Conservation (phyloP, 2,113 vertebrate genomes). For the Neodontobutis hainanensis region DNA sequence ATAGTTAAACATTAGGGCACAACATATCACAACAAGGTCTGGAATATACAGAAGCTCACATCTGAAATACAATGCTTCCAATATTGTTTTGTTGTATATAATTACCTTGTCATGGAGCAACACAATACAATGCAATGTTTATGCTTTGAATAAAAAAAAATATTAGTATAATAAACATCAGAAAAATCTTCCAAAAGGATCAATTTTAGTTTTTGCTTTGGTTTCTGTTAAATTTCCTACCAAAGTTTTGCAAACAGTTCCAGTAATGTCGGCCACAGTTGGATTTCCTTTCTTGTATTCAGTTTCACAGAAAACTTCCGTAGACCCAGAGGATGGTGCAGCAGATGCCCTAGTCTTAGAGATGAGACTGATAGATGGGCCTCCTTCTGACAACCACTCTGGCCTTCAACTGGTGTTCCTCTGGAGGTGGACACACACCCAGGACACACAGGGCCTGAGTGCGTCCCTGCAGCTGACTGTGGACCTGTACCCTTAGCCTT, state of each 20-base stretch:
- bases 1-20: no score
- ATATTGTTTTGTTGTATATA: no score
- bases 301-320: constrained; percentile 61
- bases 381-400: no score
- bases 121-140: no score
- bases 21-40: no score
- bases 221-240: constrained; percentile 60
- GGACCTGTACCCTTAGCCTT: constrained; percentile 31
- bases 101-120: no score
- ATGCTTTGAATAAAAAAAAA: no score
- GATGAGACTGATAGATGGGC: constrained; percentile 41
- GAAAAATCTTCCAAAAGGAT: no score
- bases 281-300: constrained; percentile 63
- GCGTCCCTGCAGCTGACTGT: constrained; percentile 46
- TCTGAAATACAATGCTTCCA: no score
- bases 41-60: no score
- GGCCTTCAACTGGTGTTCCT: constrained; percentile 53
- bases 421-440: constrained; percentile 61
- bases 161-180: no score
- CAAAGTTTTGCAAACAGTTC: constrained; percentile 45
- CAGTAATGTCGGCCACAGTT: constrained; percentile 63
- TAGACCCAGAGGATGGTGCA: constrained; percentile 67
- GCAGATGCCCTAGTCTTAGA: constrained; percentile 55
- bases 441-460: constrained; percentile 50
- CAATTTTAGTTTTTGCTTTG: constrained; percentile 41